A percentile compares a stretch with the other conserved stretches of the same genome.
These are phyloP conservation scores for Phyllopteryx taeniolatus DNA, from an alignment of 2,113 vertebrate species.

Conservation along the genomic window DNA sequence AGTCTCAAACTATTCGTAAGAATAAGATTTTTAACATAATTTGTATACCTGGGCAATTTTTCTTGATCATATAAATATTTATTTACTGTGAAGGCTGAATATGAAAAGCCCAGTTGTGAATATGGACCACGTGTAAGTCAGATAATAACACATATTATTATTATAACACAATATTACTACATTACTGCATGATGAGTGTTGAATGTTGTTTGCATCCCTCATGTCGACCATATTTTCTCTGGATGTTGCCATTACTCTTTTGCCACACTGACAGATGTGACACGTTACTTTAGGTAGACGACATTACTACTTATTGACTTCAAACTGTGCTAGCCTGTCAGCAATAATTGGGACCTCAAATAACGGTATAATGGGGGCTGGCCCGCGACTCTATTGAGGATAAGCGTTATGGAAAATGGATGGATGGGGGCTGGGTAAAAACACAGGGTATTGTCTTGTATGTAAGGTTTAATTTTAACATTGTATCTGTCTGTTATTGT, in stretches of 20 bases:
- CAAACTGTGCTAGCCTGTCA: not conserved
- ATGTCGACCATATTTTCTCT: slow-evolving; percentile 39
- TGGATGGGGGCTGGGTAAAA: not conserved
- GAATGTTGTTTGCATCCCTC: slow-evolving; percentile 71
- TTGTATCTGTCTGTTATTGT: not conserved
- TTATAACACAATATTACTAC: slow-evolving; percentile 78
- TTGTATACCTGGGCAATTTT: not conserved
- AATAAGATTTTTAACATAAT: not conserved
- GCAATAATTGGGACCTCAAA: not conserved
- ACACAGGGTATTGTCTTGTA: not conserved
- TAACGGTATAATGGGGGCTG: not conserved
- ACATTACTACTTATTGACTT: slow-evolving; percentile 4
- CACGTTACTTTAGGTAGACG: slow-evolving; percentile 1
- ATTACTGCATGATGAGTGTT: slow-evolving; percentile 89
- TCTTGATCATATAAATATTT: not conserved
- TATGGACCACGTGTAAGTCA: not conserved
- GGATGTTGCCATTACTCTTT: slow-evolving; percentile 17
- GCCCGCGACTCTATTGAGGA: no score
- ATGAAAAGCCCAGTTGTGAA: not conserved
- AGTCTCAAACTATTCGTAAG: not conserved
- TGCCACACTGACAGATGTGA: slow-evolving; percentile 7
- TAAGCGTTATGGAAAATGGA: no score
- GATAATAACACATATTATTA: not conserved
- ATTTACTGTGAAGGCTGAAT: not conserved
- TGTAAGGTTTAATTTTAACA: not conserved